A percentile compares a stretch with the other conserved stretches of the same genome.
These are phyloP conservation scores for Zootoca vivipara DNA, from an alignment of 2,113 vertebrate species.

Conservation along the genomic window DNA sequence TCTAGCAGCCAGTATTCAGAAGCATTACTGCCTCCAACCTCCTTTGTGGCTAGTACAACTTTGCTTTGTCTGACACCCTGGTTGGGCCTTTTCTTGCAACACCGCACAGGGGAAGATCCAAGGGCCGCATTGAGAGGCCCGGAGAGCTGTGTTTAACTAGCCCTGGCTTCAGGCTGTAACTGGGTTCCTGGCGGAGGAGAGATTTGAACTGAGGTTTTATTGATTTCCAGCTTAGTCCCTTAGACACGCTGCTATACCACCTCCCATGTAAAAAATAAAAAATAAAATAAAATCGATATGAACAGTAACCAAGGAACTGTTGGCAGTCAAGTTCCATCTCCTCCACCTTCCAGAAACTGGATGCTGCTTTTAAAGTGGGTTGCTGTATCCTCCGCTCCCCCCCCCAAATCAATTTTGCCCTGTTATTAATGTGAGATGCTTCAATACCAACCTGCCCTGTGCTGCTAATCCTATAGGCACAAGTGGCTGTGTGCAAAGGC, in stretches of 20 bases:
- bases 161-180: background rate
- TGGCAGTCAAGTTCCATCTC: background rate
- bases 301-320: background rate
- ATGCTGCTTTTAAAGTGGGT: background rate
- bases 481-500: background rate
- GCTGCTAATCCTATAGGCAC: background rate
- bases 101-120: no score
- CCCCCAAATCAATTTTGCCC: background rate
- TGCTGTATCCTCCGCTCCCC: fast-evolving
- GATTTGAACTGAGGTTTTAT: background rate
- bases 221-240: background rate
- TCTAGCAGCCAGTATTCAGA: no score
- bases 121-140: no score
- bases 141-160: no score
- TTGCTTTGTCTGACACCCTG: no score
- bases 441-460: fast-evolving
- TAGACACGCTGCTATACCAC: background rate
- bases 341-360: background rate
- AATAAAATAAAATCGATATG: background rate
- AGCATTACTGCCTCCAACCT: no score
- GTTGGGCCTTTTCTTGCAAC: no score
- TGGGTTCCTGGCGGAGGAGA: background rate
- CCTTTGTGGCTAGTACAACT: no score
- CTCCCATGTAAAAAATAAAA: background rate
- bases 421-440: background rate